Conservation (phyloP, 2,888 invertebrate species). For the Chloromyia formosa region DNA sequence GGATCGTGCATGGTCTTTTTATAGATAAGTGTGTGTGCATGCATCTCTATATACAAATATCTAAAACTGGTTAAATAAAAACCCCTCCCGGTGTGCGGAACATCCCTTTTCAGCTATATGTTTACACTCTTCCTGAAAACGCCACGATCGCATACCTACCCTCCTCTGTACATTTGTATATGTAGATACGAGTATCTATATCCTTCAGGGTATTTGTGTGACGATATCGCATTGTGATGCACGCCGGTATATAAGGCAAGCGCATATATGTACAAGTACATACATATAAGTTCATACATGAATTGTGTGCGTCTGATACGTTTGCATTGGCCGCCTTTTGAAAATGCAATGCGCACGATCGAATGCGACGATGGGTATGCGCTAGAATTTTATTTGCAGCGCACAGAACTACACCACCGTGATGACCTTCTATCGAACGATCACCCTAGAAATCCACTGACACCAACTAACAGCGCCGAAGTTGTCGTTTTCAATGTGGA, state of each 20-base stretch:
- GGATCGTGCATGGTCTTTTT: too few relatives aligned
- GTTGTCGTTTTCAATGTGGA: conserved; percentile 41
- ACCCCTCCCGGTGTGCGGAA: too few relatives aligned
- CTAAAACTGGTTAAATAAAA: too few relatives aligned
- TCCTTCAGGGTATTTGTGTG: too few relatives aligned
- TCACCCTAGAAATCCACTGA: conserved; percentile 58
- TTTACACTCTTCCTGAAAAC: too few relatives aligned
- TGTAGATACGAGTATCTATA: too few relatives aligned
- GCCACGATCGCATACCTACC: too few relatives aligned
- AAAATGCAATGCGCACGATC: conserved; percentile 26
- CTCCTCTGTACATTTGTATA: too few relatives aligned
- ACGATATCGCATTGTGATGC: neutral
- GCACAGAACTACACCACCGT: conserved; percentile 47
- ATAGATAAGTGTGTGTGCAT: too few relatives aligned
- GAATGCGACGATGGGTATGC: conserved; percentile 24
- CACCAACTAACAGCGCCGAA: conserved; percentile 52
- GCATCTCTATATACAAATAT: too few relatives aligned
- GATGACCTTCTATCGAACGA: conserved; percentile 56
- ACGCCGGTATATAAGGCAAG: neutral
- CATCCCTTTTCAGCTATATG: too few relatives aligned
- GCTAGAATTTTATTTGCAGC: conserved; percentile 34
- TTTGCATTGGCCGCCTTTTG: conserved; percentile 16
- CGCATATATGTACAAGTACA: neutral
- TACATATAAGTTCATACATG: conserved; percentile 4
- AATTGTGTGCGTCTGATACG: conserved; percentile 25